Evolutionary conservation across 2,113 vertebrate species (phyloP).

Genomic region (Rafetus swinhoei): DNA sequence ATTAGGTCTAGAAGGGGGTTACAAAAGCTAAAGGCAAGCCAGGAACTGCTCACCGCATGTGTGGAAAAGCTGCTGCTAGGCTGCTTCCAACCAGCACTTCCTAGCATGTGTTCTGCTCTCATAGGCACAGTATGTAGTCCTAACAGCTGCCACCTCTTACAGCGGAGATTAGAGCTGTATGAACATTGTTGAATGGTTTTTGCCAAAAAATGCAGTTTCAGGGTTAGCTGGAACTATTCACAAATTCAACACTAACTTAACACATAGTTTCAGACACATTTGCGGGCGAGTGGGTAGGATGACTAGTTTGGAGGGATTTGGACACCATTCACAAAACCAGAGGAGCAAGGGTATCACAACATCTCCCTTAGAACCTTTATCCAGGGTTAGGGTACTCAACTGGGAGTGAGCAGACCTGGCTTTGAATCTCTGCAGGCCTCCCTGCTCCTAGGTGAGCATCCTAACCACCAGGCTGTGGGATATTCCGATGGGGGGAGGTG

Average conservation of each 20-base stretch:
- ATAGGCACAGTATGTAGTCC: neutral
- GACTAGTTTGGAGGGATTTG: neutral
- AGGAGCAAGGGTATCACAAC: neutral
- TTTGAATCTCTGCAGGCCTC: no score
- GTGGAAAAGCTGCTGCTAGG: neutral
- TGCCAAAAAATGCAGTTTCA: neutral
- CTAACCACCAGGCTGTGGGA: no score
- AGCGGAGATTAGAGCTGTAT: neutral
- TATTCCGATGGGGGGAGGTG: no score
- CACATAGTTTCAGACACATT: neutral
- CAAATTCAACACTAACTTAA: neutral
- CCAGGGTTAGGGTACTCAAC: no score
- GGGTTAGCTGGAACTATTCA: neutral
- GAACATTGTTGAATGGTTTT: neutral
- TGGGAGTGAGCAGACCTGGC: no score
- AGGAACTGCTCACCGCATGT: neutral
- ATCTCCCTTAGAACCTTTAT: neutral
- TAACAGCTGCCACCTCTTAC: neutral
- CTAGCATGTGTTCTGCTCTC: neutral
- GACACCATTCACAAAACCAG: neutral
- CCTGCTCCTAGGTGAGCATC: no score
- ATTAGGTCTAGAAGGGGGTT: neutral
- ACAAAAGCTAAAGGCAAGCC: neutral
- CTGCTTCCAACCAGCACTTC: neutral
- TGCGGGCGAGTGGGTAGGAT: rapidly evolving